phyloP scores from a whole-genome alignment of 1,140 invertebrate genomes.

The Saxidomus purpurata region DNA sequence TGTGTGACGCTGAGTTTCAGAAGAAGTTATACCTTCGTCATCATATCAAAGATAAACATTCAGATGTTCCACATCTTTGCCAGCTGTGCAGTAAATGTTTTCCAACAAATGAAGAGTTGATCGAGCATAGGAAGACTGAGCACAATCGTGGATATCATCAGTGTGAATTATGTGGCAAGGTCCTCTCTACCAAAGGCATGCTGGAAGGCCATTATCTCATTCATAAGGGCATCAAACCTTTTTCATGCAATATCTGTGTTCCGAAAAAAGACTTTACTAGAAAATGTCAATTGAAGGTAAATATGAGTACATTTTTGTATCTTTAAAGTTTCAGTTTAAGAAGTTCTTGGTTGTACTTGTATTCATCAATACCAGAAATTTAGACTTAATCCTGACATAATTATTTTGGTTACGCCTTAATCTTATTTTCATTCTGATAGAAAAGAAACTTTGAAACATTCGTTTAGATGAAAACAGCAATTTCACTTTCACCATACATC shows the following conservation, averaged over 20 bases:
- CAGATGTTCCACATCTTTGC: neutral
- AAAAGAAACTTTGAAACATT: too few species aligned
- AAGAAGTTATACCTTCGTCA: neutral
- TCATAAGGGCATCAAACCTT: conserved; percentile 44
- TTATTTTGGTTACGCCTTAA: too few species aligned
- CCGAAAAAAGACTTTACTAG: conserved; percentile 45
- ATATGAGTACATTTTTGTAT: too few species aligned
- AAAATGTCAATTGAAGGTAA: conserved; percentile 43
- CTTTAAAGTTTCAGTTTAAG: too few species aligned
- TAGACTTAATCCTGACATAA: too few species aligned
- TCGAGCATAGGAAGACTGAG: neutral
- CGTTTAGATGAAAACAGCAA: too few species aligned
- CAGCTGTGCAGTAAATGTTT: neutral
- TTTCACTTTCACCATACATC: too few species aligned
- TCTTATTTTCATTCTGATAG: too few species aligned
- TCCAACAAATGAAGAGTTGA: neutral
- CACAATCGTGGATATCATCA: neutral
- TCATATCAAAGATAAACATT: conserved; percentile 13
- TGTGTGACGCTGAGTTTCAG: neutral
- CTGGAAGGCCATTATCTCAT: conserved; percentile 51
- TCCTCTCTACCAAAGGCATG: conserved; percentile 44
- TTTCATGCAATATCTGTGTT: conserved; percentile 33
- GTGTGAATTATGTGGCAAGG: conserved; percentile 47
- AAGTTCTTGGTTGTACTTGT: too few species aligned
- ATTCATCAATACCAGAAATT: too few species aligned